phyloP scores from a whole-genome alignment of 92 coral and sea anemone species.

The Palythoa heliodiscus region DNA sequence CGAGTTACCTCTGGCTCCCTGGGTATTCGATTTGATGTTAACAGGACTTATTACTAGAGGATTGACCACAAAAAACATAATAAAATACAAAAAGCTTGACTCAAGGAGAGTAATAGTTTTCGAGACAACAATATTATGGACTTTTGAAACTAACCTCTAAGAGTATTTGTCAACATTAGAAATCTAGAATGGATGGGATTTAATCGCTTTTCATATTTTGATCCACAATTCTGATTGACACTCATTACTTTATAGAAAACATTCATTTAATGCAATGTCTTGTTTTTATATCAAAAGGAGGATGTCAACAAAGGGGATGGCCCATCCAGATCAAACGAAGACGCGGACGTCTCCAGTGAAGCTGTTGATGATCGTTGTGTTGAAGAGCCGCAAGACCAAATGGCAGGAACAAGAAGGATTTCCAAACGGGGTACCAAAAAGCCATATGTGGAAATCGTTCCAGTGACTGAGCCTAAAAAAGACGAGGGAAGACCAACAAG shows the following conservation, averaged over 20 bases:
- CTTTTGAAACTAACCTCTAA: too few relatives aligned
- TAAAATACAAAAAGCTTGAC: too few relatives aligned
- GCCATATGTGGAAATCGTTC: slow-evolving; percentile 23
- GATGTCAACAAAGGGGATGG: not conserved
- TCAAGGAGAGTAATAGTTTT: too few relatives aligned
- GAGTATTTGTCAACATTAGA: too few relatives aligned
- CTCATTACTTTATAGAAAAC: not conserved
- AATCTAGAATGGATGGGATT: too few relatives aligned
- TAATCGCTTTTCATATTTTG: not conserved
- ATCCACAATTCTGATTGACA: not conserved
- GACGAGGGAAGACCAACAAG: slow-evolving; percentile 22
- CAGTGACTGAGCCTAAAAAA: not conserved
- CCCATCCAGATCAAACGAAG: not conserved
- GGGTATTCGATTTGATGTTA: too few relatives aligned
- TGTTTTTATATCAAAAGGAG: not conserved
- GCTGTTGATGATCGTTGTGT: not conserved
- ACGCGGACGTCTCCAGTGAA: not conserved
- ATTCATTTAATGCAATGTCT: not conserved
- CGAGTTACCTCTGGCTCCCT: too few relatives aligned
- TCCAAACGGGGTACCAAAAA: slow-evolving; percentile 39
- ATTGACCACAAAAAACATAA: too few relatives aligned
- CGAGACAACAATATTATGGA: too few relatives aligned
- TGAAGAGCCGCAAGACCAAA: not conserved
- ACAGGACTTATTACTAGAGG: too few relatives aligned
- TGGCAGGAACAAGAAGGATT: slow-evolving; percentile 14